Conservation (phyloP, 2,888 invertebrate species). For the Diaphora mendica region DNA sequence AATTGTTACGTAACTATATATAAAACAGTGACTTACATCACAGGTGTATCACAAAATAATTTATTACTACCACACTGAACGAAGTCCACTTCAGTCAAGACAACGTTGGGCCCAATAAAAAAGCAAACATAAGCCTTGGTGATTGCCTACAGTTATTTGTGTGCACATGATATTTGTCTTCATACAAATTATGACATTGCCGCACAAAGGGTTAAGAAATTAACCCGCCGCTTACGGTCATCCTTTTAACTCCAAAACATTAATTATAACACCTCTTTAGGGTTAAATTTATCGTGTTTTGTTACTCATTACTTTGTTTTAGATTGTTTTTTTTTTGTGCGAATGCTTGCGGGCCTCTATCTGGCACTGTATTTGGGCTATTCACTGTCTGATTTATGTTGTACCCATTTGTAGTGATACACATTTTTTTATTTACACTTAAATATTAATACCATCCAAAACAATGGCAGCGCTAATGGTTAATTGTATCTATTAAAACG, state of each 20-base stretch:
- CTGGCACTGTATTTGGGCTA: conserved; percentile 29
- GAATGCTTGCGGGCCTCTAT: conserved; percentile 34
- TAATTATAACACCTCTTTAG: conserved; percentile 86
- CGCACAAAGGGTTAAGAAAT: conserved; percentile 76
- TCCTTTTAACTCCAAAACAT: conserved; percentile 79
- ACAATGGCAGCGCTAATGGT: neutral
- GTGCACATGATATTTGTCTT: conserved; percentile 67
- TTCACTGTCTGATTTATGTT: conserved; percentile 10
- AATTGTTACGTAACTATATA: neutral
- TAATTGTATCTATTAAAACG: neutral
- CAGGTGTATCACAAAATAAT: neutral
- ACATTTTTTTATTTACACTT: neutral
- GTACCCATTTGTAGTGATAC: neutral
- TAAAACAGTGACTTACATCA: neutral
- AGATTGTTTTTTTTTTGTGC: conserved; percentile 43
- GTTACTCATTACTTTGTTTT: conserved; percentile 76
- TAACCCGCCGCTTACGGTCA: conserved; percentile 73
- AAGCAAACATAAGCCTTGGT: conserved; percentile 36
- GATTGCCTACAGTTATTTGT: conserved; percentile 52
- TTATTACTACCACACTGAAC: neutral
- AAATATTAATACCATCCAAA: neutral
- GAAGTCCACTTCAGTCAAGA: conserved; percentile 1
- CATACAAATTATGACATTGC: conserved; percentile 79
- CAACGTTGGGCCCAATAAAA: conserved; percentile 9
- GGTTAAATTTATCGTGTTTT: conserved; percentile 82